Evolutionary conservation across 92 coral and sea anemone species (phyloP), one percentile per base, ranked within the genome.

Genomic region (Phenganax subtilis): DNA sequence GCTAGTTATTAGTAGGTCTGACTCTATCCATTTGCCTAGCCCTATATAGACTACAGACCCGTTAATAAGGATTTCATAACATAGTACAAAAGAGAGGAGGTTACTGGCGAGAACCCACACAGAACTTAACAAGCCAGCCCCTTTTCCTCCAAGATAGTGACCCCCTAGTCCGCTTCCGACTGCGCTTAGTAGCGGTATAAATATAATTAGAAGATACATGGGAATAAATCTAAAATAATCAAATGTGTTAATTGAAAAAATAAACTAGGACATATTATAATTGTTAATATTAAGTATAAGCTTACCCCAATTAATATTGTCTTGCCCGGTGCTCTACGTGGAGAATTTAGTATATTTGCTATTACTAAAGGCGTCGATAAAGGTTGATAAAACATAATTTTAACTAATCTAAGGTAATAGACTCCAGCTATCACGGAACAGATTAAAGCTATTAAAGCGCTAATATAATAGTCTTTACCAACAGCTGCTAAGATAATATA

Each of bases 361-460:
- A 28, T 70, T 11, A 70, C 29, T 12, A 25, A 70, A 3, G 10
- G 52, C 78, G 61, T 14, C 60, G 58, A 73, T 54, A 51, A 54
- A 67, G 73, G 73, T 87, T 89, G 92, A 60, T 87, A 89, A 82
- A 83, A 89, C 66, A 87, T 87, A 86, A 90, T 90, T 87, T 89
- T 89, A 58, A 87, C 88, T 84, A 89, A 84, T 90, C 93, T 88
- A 84, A 90, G 89, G 89, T 90, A 90, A 90, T 90, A 88, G 75
- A 90, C 93, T 61, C 93, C 93, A 82, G 91, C 93, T 69, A 88
- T 82, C 53, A 90, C 91, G 65, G 94, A 88, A 76, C 91, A 90
- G 76, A 90, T 72, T 70, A 90, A 88, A 67, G 94, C 94, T 75
- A 90, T 83, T 82, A 85, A 59, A 84, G 90, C 88, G 80, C 86